phyloP scores from a whole-genome alignment of 2,113 vertebrate species.

The Elephas maximus region DNA sequence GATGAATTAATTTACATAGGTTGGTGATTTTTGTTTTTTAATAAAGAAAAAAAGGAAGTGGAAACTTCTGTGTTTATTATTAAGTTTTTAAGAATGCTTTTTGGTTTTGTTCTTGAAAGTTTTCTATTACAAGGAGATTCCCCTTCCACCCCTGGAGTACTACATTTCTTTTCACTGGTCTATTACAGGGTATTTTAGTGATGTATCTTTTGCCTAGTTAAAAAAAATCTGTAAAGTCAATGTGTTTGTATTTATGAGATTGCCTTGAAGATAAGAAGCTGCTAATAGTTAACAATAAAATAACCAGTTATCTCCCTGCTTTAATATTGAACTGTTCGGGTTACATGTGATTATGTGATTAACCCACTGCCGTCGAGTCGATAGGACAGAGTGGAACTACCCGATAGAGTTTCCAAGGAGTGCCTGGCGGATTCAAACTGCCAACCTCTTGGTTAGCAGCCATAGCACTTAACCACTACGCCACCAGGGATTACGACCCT shows the following conservation, averaged over 20 bases:
- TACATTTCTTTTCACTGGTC: not conserved
- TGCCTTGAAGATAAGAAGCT: constrained; percentile 63
- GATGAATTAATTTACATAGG: constrained; percentile 11
- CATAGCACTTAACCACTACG: too few species aligned
- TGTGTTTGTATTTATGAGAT: constrained; percentile 7
- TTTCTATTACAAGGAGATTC: not conserved
- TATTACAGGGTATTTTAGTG: not conserved
- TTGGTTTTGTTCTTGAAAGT: not conserved
- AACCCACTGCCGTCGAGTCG: too few species aligned
- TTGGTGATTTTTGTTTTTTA: not conserved
- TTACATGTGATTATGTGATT: not conserved
- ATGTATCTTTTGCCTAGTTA: not conserved
- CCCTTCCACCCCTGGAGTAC: not conserved
- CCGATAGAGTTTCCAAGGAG: too few species aligned
- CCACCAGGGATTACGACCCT: not conserved
- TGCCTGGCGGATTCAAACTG: too few species aligned
- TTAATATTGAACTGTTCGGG: not conserved
- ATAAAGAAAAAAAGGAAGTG: not conserved
- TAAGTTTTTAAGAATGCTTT: not conserved
- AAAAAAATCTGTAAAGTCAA: not conserved
- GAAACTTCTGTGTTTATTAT: not conserved
- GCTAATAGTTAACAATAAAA: constrained; percentile 77
- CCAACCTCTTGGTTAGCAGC: too few species aligned
- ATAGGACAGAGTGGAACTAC: too few species aligned
- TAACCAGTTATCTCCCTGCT: constrained; percentile 61